Conservation (phyloP, 2,113 vertebrate genomes). For the Datnioides undecimradiatus region DNA sequence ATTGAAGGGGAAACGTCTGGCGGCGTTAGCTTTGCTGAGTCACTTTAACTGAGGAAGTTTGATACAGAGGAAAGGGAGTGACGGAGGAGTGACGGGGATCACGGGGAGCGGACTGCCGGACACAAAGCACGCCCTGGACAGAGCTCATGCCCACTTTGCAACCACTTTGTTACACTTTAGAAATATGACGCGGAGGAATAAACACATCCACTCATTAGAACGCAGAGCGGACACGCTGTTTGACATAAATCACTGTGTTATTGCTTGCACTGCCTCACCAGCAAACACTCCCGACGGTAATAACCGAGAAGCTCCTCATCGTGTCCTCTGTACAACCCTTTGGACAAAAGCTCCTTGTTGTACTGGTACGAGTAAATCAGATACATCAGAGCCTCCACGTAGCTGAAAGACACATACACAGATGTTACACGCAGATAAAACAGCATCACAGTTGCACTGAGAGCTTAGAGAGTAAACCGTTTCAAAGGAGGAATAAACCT, state of each 20-base stretch:
- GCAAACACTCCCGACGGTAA: conserved; percentile 95
- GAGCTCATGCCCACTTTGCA: conserved; percentile 1
- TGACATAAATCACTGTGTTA: not conserved
- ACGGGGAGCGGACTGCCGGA: conserved; percentile 16
- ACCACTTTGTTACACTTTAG: not conserved
- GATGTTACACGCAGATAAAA: conserved; percentile 38
- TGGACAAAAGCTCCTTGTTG: conserved; percentile 95
- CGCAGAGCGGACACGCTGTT: not conserved
- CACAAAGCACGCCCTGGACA: conserved; percentile 2
- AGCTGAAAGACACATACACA: conserved; percentile 83
- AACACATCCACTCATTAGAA: not conserved
- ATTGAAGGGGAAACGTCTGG: conserved; percentile 40
- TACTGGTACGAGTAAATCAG: conserved; percentile 95
- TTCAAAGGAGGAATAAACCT: conserved; percentile 38
- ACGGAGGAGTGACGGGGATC: conserved; percentile 29
- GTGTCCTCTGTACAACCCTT: conserved; percentile 92
- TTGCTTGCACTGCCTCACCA: conserved; percentile 85
- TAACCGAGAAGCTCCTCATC: conserved; percentile 90
- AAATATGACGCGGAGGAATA: not conserved
- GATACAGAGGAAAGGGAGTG: conserved; percentile 52
- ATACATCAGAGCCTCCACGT: conserved; percentile 93
- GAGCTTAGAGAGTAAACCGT: conserved; percentile 14
- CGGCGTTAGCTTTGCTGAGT: conserved; percentile 63
- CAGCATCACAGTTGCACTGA: conserved; percentile 23
- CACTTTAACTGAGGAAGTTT: conserved; percentile 59